phyloP scores from a whole-genome alignment of 1,140 invertebrate genomes.

The Drosophila rufa region DNA sequence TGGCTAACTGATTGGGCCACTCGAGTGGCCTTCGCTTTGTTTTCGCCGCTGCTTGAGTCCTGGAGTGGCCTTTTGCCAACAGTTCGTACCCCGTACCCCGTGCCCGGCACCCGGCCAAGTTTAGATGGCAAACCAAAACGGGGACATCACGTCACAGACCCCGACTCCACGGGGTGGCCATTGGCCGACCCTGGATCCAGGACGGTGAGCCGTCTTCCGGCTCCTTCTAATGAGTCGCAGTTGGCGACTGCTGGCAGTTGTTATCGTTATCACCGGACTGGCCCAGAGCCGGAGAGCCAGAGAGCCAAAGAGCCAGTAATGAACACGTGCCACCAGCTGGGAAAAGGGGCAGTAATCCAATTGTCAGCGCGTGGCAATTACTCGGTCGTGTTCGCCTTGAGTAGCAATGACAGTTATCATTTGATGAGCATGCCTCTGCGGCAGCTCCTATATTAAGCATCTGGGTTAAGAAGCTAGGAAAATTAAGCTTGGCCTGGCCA shows the following conservation, averaged over 20 bases:
- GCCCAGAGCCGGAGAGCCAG: background rate
- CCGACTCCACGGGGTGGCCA: slow-evolving; percentile 10
- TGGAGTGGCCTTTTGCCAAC: slow-evolving; percentile 55
- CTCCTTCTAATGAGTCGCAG: slow-evolving; percentile 31
- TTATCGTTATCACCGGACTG: slow-evolving; percentile 24
- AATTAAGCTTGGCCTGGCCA: background rate
- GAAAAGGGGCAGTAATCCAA: slow-evolving; percentile 6
- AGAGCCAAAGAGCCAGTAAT: slow-evolving; percentile 41
- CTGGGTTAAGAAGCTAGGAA: background rate
- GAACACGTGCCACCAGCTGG: slow-evolving; percentile 48
- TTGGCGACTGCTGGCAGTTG: slow-evolving; percentile 39
- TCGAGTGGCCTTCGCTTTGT: slow-evolving; percentile 46
- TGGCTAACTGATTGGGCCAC: slow-evolving; percentile 49
- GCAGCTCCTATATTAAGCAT: background rate
- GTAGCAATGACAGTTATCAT: slow-evolving; percentile 15
- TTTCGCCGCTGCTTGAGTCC: slow-evolving; percentile 32
- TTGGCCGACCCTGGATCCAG: slow-evolving; percentile 10
- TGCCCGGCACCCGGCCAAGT: slow-evolving; percentile 12
- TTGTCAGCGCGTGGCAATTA: slow-evolving; percentile 48
- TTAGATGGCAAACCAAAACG: slow-evolving; percentile 34
- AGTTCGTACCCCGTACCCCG: background rate
- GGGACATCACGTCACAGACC: background rate
- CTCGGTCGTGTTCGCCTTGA: slow-evolving; percentile 8
- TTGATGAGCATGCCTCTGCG: slow-evolving; percentile 7
- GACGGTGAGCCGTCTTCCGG: slow-evolving; percentile 3